These are phyloP conservation scores for Sinocyclocheilus grahami DNA, from an alignment of 2,113 vertebrate genomes.

Conservation along the genomic window DNA sequence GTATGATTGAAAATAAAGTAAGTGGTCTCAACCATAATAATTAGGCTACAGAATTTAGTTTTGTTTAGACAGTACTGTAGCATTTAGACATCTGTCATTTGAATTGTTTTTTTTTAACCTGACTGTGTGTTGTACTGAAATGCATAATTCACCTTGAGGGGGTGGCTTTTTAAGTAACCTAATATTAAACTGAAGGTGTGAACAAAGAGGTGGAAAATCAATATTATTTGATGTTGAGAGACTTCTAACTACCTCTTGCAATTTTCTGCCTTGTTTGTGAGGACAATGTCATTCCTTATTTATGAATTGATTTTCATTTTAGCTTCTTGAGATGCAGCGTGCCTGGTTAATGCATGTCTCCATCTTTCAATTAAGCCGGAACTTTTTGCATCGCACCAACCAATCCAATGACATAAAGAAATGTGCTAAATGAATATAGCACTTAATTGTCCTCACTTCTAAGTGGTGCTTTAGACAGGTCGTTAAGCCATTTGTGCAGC, in stretches of 20 bases:
- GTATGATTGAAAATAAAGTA: not conserved
- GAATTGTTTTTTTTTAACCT: conserved; percentile 56
- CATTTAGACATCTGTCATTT: conserved; percentile 48
- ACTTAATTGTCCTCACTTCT: conserved; percentile 46
- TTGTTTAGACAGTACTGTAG: not conserved
- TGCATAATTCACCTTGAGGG: conserved; percentile 64
- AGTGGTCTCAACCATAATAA: not conserved
- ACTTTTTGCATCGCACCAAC: not conserved
- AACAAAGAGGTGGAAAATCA: conserved; percentile 56
- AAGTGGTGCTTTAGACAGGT: conserved; percentile 25
- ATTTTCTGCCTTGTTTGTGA: conserved; percentile 53
- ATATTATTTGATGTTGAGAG: conserved; percentile 58
- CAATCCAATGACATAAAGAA: conserved; percentile 45
- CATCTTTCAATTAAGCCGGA: conserved; percentile 41
- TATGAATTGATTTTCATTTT: conserved; percentile 64
- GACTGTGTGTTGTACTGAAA: conserved; percentile 52
- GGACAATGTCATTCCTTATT: conserved; percentile 62
- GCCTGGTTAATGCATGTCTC: conserved; percentile 50
- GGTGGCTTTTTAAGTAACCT: conserved; percentile 60
- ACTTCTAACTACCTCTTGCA: conserved; percentile 59
- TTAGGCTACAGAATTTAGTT: not conserved
- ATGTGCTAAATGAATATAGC: conserved; percentile 44
- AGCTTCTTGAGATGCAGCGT: conserved; percentile 46
- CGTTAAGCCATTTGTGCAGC: not conserved
- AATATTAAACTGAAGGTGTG: conserved; percentile 58